Conservation (phyloP, 2,113 vertebrate genomes). For the Nothobranchius furzeri region DNA sequence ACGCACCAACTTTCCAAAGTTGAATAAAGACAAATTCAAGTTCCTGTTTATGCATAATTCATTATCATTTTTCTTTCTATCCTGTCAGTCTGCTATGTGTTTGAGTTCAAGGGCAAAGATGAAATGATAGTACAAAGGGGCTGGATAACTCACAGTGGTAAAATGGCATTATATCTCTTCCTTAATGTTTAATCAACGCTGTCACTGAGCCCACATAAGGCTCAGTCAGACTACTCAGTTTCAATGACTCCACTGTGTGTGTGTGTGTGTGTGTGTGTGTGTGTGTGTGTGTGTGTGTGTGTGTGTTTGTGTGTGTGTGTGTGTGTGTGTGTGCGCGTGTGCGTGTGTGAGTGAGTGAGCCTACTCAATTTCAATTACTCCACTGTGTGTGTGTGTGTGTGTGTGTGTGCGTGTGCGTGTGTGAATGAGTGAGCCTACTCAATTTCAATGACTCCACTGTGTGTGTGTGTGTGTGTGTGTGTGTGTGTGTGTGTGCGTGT, state of each 20-base stretch:
- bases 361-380: conserved; percentile 74
- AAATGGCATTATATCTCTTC: conserved; percentile 79
- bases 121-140: conserved; percentile 72
- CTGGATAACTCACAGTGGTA: conserved; percentile 74
- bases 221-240: conserved; percentile 76
- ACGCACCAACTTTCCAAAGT: conserved; percentile 70
- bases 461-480: conserved; percentile 42
- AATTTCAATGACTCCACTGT: conserved; percentile 68
- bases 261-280: conserved; percentile 41
- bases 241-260: conserved; percentile 61
- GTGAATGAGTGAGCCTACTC: conserved; percentile 64
- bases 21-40: conserved; percentile 73
- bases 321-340: conserved; percentile 51
- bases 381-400: conserved; percentile 34
- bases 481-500: conserved; percentile 41
- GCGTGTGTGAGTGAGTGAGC: conserved; percentile 62
- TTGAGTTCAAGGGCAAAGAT: conserved; percentile 78
- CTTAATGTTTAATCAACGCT: conserved; percentile 80
- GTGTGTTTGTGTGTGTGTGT: conserved; percentile 34
- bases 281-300: conserved; percentile 16
- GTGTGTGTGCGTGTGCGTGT: conserved; percentile 18
- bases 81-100: conserved; percentile 68
- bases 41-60: conserved; percentile 77
- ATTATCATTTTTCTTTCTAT: conserved; percentile 76
- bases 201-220: conserved; percentile 73